Evolutionary conservation across 1,140 invertebrate species (phyloP), one percentile per base, ranked within the genome.

Genomic region (Macrocentrus cingulum): DNA sequence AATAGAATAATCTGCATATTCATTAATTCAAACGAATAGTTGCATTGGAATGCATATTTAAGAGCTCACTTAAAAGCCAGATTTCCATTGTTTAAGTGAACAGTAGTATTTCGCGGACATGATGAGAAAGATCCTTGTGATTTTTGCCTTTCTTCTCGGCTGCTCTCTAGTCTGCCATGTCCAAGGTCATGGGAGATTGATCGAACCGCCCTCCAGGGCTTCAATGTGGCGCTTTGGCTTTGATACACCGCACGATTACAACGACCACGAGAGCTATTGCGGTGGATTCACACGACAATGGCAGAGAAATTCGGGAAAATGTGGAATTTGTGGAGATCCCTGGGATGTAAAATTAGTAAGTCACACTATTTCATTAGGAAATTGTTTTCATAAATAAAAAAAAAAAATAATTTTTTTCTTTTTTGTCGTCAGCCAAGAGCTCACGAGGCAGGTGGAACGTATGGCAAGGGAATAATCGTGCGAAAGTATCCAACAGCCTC

Each of bases 261-360:
- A 95, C 68, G 94, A 96, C 70, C 89, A 94, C 70, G 91, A 95
- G 71, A 82, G 91, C 1, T 94, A 90, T 74, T 96, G 94, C 72
- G 93, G 93, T 1, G 93, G 93, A 2, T 92, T 92, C 66, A 82
- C 86, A 1, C 80, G 88, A 52, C 91, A 92, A 66, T 91, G 90
- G 87, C 79, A 83, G 45, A 72, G 62, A 13, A 87, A 87, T 61
- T 87, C 87, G 66, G 84, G 92, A 0, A 92, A 92, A 72, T 95
- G 93, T 70, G 92, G 93, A 2, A 86, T 94, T 22, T 95, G 92
- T 69, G 92, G 92, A 5, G 92, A 95, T 74, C 80, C 91, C 0
- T 95, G 88, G 87, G 89, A 93, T 66, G 64, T 80, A 1, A 74
- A 81, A 45, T 69, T 73, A 71, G 82, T 82, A 67, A 70, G n/a